Conservation (phyloP, 2,113 vertebrate species). For the Carollia perspicillata region DNA sequence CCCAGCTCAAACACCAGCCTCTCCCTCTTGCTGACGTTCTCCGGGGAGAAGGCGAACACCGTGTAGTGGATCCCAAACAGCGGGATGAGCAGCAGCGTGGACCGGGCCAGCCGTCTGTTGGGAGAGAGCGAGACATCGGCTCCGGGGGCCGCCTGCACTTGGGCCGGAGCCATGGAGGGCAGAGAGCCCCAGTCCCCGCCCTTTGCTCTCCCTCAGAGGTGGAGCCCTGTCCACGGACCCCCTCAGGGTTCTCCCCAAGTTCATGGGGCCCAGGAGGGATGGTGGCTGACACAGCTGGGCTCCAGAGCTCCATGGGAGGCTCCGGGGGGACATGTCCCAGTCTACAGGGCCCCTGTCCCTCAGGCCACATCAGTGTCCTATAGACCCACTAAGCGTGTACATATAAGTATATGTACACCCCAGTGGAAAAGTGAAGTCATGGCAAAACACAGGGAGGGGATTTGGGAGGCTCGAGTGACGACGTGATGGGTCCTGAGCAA, state of each 20-base stretch:
- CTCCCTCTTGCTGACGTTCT: slow-evolving; percentile 96
- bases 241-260: background rate
- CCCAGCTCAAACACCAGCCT: slow-evolving; percentile 97
- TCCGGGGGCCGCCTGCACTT: background rate
- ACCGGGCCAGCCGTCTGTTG: slow-evolving; percentile 93
- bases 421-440: background rate
- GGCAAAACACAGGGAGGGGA: background rate
- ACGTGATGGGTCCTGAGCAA: accelerated
- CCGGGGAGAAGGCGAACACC: slow-evolving; percentile 97
- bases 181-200: too few species aligned
- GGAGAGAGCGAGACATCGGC: slow-evolving; percentile 56
- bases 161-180: background rate
- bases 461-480: background rate
- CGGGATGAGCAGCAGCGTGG: slow-evolving; percentile 96
- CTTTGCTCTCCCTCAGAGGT: background rate
- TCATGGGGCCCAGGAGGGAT: background rate
- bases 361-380: background rate
- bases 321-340: background rate
- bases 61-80: slow-evolving; percentile 99
- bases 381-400: background rate
- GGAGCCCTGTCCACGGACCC: background rate
- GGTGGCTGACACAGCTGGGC: background rate
- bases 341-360: background rate
- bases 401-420: accelerated
- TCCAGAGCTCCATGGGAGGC: background rate